These are phyloP conservation scores for Acanthisitta chloris DNA, from an alignment of 2,113 vertebrate species.

Conservation along the genomic window DNA sequence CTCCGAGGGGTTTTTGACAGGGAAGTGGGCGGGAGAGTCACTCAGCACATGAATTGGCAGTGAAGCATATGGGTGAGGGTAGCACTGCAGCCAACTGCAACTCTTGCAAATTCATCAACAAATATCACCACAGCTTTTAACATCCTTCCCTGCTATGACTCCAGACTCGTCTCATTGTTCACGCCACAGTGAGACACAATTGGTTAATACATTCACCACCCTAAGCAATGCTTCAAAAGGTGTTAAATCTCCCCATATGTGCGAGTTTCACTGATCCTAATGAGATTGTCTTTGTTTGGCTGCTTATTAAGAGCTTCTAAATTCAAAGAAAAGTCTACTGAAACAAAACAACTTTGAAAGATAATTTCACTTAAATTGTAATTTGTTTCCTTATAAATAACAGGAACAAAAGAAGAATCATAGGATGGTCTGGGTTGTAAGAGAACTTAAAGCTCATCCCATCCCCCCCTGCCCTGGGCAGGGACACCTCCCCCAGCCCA, in stretches of 20 bases:
- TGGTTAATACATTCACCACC: not conserved
- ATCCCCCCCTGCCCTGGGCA: not conserved
- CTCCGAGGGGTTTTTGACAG: not conserved
- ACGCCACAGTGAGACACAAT: not conserved
- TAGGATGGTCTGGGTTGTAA: not conserved
- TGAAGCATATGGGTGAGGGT: not conserved
- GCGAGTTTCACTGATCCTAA: not conserved
- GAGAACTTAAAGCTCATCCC: not conserved
- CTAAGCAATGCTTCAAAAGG: not conserved
- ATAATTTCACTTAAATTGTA: not conserved
- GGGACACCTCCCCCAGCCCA: accelerated
- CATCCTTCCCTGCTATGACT: not conserved
- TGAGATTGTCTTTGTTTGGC: not conserved
- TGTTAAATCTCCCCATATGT: not conserved
- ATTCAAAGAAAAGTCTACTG: not conserved
- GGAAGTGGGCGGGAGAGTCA: not conserved
- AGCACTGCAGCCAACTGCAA: not conserved
- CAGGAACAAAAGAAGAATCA: not conserved
- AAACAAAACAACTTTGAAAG: not conserved
- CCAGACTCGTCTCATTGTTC: not conserved
- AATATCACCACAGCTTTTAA: not conserved
- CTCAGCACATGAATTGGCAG: not conserved
- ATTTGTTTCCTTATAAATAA: not conserved
- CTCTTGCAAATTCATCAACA: not conserved
- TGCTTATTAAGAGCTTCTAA: not conserved